Evolutionary conservation across 2,888 invertebrate species (phyloP).

Genomic region (Diarsia dahlii): DNA sequence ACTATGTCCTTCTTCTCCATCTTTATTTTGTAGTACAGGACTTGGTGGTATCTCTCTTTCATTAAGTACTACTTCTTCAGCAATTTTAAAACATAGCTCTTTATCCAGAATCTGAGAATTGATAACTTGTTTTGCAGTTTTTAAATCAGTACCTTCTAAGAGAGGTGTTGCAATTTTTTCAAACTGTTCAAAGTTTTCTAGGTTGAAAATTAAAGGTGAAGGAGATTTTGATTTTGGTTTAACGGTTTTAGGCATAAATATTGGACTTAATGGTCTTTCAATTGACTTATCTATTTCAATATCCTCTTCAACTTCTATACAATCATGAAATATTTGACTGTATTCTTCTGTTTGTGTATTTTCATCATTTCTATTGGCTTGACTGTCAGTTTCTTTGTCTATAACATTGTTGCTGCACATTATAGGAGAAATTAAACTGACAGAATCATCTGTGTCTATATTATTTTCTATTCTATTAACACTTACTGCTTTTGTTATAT

Average conservation of each 20-base stretch:
- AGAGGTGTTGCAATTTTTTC: conserved; percentile 79
- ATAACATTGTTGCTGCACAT: conserved; percentile 46
- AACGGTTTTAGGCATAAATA: conserved; percentile 70
- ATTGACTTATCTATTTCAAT: conserved; percentile 46
- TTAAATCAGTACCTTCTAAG: conserved; percentile 71
- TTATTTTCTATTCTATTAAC: conserved; percentile 12
- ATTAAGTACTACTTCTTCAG: conserved; percentile 62
- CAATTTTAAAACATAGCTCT: conserved; percentile 72
- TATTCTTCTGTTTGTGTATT: conserved; percentile 18
- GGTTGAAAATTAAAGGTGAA: conserved; percentile 74
- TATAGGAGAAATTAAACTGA: conserved; percentile 47
- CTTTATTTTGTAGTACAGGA: conserved; percentile 64
- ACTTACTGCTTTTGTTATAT: background rate
- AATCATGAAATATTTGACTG: conserved; percentile 40
- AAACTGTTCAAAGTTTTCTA: conserved; percentile 83
- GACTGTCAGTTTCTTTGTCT: background rate
- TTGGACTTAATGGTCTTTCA: conserved; percentile 73
- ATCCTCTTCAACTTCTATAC: conserved; percentile 29
- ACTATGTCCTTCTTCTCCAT: conserved; percentile 38
- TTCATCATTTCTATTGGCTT: background rate
- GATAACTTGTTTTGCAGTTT: conserved; percentile 76
- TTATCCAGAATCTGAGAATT: conserved; percentile 80
- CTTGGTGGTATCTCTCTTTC: conserved; percentile 54
- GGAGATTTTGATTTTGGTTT: conserved; percentile 61
- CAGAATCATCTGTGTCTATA: conserved; percentile 16